These are phyloP conservation scores for Lepidocolaptes lacrymiger DNA, from an alignment of 2,797 vertebrate species.

Conservation along the genomic window DNA sequence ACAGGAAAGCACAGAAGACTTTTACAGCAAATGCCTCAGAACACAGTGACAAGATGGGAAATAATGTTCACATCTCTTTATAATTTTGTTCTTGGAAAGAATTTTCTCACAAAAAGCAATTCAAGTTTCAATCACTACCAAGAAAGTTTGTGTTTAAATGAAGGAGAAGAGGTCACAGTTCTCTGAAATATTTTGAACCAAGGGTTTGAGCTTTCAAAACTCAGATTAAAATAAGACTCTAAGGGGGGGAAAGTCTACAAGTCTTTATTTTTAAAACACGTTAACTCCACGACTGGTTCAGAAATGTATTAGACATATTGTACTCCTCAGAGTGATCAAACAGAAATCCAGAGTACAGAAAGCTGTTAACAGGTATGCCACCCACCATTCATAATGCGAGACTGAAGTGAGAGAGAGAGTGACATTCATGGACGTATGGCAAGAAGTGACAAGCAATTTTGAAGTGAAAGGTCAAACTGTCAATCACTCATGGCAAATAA, in stretches of 20 bases:
- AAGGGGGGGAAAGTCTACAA: background rate
- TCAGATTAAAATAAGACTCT: background rate
- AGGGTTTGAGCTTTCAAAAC: background rate
- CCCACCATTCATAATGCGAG: background rate
- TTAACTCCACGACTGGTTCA: background rate
- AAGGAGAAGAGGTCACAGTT: background rate
- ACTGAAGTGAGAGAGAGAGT: background rate
- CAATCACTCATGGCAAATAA: background rate
- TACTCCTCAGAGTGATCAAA: background rate
- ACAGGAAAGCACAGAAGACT: background rate
- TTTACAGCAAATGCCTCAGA: background rate
- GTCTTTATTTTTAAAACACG: background rate
- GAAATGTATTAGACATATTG: background rate
- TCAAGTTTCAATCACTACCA: background rate
- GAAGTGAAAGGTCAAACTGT: constrained; percentile 9
- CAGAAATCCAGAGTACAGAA: background rate
- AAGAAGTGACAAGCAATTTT: background rate
- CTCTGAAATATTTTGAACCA: background rate
- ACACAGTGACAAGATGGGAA: background rate
- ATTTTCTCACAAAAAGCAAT: background rate
- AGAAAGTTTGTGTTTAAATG: background rate
- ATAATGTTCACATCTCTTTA: background rate
- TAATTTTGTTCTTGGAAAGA: background rate
- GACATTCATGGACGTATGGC: background rate
- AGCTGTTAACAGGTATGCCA: background rate